Conservation (phyloP, 2,888 invertebrate genomes). For the Caprella mutica region DNA sequence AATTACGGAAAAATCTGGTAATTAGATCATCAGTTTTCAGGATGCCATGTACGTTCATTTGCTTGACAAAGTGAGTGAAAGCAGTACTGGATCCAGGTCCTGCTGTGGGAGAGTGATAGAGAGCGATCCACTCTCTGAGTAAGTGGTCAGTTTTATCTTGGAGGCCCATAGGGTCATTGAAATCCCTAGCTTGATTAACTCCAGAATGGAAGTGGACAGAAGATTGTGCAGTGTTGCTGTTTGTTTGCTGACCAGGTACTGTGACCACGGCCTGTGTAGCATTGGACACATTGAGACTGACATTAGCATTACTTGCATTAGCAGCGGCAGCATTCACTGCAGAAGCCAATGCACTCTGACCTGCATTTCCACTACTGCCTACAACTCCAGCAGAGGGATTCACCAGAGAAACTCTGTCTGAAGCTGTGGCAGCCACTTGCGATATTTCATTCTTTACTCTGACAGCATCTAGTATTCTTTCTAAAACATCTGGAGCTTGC, state of each 20-base stretch:
- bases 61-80: conserved; percentile 80
- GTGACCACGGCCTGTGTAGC: neutral
- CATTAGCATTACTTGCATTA: neutral
- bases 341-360: neutral
- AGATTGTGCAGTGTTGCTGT: conserved; percentile 44
- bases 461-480: conserved; percentile 67
- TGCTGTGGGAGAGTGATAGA: conserved; percentile 65
- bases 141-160: conserved; percentile 90
- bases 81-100: conserved; percentile 79
- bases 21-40: conserved; percentile 95
- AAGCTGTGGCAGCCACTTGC: neutral
- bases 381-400: conserved; percentile 9
- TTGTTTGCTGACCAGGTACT: neutral
- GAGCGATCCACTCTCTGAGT: conserved; percentile 85
- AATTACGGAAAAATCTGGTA: conserved; percentile 84
- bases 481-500: conserved; percentile 45
- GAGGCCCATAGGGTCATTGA: conserved; percentile 84
- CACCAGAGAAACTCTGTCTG: conserved; percentile 11
- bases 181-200: conserved; percentile 72
- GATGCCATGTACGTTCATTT: conserved; percentile 93
- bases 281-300: neutral
- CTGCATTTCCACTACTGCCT: neutral
- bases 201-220: conserved; percentile 87
- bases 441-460: conserved; percentile 57
- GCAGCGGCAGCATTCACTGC: neutral